Base-by-base conservation (phyloP, 2,888 invertebrate species). In the Ophioninae sp. region DNA sequence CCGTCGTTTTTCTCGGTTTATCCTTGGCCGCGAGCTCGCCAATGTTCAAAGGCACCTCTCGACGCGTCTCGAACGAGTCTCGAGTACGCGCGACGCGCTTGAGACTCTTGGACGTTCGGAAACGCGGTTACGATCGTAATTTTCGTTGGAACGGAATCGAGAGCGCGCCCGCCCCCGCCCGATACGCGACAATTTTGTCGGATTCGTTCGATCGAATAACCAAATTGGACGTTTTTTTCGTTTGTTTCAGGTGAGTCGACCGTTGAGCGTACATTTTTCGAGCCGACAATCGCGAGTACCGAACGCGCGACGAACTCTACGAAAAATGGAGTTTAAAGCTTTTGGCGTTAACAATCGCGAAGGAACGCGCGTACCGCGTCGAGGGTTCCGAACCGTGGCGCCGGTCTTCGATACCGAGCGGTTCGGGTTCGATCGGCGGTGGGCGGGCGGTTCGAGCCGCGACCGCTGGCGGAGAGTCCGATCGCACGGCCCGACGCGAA, bases 251-350 rank as follows among this genome's bases (percentile, higher is more conserved):
- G 81, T 81, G 50, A 81, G 81, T 81, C 72, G 59, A 72, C 59
- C 13, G n/a, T 23, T 44, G 44, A 64, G 65, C 8, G 0, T 62
- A 7, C 50, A 21, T 6, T 7, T 56, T 20, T 10, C 17, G 5
- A 68, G 7, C n/a, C 0, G 39, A 8, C 39, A 62, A 64, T n/a
- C 50, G 78, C 78, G 70, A 78, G 78, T 78, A 78, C 21, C 62
- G 69, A 17, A 69, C 2, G 37, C 8, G n/a, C 7, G 20, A 57
- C 44, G 30, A 13, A n/a, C 56, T 75, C 86, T 85, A 86, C 86
- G 87, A 88, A 88, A 88, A 90, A 89, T 88, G 88, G 88, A 90
- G 88, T 89, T 88, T 91, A 89, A 91, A 90, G 87, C 89, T 86
- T 68, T 84, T 83, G 87, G 83, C 87, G 91, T 91, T 88, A 86